phyloP scores from a whole-genome alignment of 2,888 invertebrate species.

The Callinectes sapidus region DNA sequence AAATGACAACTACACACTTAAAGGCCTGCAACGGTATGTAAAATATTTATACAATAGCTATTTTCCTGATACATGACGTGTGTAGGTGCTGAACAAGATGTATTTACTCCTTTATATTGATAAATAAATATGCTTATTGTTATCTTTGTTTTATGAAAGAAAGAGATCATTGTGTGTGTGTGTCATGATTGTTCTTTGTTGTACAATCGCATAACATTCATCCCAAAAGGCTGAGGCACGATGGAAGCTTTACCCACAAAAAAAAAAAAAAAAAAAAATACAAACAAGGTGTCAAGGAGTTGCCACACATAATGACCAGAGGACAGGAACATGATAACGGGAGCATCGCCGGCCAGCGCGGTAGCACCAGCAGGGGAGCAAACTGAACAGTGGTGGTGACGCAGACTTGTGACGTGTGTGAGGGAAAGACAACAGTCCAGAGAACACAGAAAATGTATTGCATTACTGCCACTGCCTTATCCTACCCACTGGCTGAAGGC shows the following conservation, averaged over 20 bases:
- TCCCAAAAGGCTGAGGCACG: not conserved
- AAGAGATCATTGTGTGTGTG: not conserved
- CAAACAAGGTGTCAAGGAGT: too few relatives aligned
- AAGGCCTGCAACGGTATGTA: not conserved
- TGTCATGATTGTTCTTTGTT: not conserved
- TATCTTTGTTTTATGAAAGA: not conserved
- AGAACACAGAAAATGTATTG: not conserved
- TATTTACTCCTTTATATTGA: conserved; percentile 1
- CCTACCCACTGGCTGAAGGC: not conserved
- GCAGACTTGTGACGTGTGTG: not conserved
- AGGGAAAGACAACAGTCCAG: not conserved
- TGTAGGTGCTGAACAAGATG: not conserved
- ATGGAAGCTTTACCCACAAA: conserved; percentile 6
- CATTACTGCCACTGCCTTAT: conserved; percentile 27
- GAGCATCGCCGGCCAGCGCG: not conserved
- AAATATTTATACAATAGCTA: not conserved
- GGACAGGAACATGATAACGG: not conserved
- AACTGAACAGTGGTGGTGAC: not conserved
- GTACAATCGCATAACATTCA: not conserved
- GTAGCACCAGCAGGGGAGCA: not conserved
- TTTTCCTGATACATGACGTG: not conserved
- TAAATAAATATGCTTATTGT: conserved; percentile 3
- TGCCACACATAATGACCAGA: not conserved
- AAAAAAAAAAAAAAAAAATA: not conserved
- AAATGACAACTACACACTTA: not conserved